Evolutionary conservation across 2,797 vertebrate genomes (phyloP), one percentile per base, ranked within the genome.

Genomic region (Sebastes umbrosus): DNA sequence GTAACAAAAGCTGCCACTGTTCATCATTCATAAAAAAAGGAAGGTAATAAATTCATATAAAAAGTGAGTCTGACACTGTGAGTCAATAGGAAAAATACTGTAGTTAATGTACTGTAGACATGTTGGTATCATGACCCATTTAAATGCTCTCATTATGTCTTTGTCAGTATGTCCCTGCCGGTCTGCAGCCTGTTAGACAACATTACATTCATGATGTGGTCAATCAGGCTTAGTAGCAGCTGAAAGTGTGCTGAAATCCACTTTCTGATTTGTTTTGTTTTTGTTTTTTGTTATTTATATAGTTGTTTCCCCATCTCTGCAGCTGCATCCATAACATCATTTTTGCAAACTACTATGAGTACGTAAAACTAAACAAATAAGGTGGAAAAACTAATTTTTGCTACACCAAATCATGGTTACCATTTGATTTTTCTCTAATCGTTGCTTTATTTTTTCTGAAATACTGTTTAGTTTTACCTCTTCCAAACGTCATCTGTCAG

Each of bases 121-220:
- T 36, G 39, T 29, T 31, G 2, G 13, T 34, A 2, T 13, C 5
- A 34, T 31, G 43, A 52, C 60, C 6, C 20, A 25, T 29, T 1
- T 6, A 8, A 9, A 1, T 55, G 12, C 10, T 60, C 2, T 16
- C 25, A 22, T 69, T 2, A 32, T n/a, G 34, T 57, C 31, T 73
- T 36, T 74, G 63, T 68, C 1, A 27, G 36, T 66, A 10, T 10
- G 7, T 3, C 24, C 34, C 34, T 68, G 20, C 16, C 29, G 65
- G 7, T 50, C 65, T 59, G 57, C 24, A 88, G 66, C 90, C 83
- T 79, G 86, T 87, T 75, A 1, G 66, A 69, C 82, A 69, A 62
- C 86, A 83, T 86, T 80, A 22, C 66, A 69, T 5, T 64, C 36
- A 8, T 1, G 46, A 80, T 69, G 79, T 52, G 22, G 72, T 64